A percentile compares a stretch with the other conserved stretches of the same genome.
Evolutionary conservation across 2,888 invertebrate species (phyloP).

Genomic region (Parasteatoda lunata): DNA sequence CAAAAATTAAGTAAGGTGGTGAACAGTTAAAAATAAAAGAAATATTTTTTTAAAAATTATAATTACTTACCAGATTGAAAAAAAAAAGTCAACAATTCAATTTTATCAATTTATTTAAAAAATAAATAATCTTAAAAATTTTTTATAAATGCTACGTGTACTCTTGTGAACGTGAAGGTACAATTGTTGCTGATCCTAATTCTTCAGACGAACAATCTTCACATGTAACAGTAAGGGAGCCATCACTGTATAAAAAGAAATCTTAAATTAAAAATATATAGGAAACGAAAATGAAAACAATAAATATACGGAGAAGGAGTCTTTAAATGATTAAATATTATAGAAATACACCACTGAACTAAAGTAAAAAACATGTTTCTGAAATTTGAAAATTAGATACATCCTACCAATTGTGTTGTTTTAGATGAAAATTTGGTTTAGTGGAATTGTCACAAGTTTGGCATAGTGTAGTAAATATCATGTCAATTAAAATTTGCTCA

Average conservation of each 20-base stretch:
- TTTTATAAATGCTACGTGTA: conserved; percentile 48
- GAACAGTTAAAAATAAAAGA: too few relatives aligned
- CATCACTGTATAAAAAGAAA: conserved; percentile 53
- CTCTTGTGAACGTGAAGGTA: conserved; percentile 29
- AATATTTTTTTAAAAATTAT: too few relatives aligned
- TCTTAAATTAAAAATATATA: neutral
- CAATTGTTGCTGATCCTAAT: conserved; percentile 46
- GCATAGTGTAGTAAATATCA: too few relatives aligned
- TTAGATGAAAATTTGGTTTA: too few relatives aligned
- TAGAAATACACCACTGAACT: neutral
- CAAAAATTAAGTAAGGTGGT: too few relatives aligned
- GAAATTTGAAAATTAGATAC: too few relatives aligned
- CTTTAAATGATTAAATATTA: neutral
- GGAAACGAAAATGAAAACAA: neutral
- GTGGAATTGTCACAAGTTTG: too few relatives aligned
- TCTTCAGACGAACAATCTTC: conserved; percentile 62
- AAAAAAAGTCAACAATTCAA: neutral
- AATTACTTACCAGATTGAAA: too few relatives aligned
- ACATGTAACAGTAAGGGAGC: conserved; percentile 52
- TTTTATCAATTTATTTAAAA: conserved; percentile 58
- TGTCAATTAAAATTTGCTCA: too few relatives aligned
- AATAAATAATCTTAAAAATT: conserved; percentile 51
- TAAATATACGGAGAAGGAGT: neutral
- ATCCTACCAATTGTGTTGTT: too few relatives aligned
- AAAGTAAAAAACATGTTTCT: too few relatives aligned